Evolutionary conservation across 2,888 invertebrate species (phyloP).

Genomic region (Byasa hedistus): DNA sequence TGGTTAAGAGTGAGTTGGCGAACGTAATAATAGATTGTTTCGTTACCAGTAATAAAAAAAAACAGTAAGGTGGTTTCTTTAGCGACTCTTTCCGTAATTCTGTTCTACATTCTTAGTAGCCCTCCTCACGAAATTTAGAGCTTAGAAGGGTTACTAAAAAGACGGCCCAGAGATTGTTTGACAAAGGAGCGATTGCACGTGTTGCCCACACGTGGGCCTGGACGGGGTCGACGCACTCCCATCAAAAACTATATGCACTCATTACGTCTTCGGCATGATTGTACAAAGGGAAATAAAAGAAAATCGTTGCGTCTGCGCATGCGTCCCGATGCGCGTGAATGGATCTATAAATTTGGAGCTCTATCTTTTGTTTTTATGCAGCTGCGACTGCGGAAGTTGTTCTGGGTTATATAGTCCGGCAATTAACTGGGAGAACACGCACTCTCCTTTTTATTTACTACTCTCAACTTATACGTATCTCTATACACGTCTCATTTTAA

Average conservation of each 20-base stretch:
- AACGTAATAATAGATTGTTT: background rate
- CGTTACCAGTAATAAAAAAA: background rate
- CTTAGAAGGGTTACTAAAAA: conserved; percentile 58
- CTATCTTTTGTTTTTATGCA: conserved; percentile 58
- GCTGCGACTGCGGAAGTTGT: conserved; percentile 50
- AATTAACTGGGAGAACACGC: too few relatives aligned
- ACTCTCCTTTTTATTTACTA: too few relatives aligned
- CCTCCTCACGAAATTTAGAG: conserved; percentile 63
- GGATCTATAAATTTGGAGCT: conserved; percentile 37
- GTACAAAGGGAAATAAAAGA: conserved; percentile 38
- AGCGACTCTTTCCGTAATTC: conserved; percentile 37
- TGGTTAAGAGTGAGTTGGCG: too few relatives aligned
- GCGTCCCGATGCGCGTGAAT: conserved; percentile 28
- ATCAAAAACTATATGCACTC: conserved; percentile 60
- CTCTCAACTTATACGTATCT: too few relatives aligned
- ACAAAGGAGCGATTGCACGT: conserved; percentile 65
- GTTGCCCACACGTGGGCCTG: conserved; percentile 62
- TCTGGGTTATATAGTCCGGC: conserved; percentile 16
- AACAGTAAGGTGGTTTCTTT: background rate
- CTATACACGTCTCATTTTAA: too few relatives aligned
- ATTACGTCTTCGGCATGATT: conserved; percentile 46
- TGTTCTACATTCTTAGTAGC: conserved; percentile 44
- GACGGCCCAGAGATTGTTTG: conserved; percentile 59
- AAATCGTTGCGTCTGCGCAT: conserved; percentile 33
- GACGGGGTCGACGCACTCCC: conserved; percentile 54